Percentiles rank a stretch among this genome's conserved stretches.
Evolutionary conservation across 2,113 vertebrate genomes (phyloP).

Genomic region (Pleuronectes platessa): DNA sequence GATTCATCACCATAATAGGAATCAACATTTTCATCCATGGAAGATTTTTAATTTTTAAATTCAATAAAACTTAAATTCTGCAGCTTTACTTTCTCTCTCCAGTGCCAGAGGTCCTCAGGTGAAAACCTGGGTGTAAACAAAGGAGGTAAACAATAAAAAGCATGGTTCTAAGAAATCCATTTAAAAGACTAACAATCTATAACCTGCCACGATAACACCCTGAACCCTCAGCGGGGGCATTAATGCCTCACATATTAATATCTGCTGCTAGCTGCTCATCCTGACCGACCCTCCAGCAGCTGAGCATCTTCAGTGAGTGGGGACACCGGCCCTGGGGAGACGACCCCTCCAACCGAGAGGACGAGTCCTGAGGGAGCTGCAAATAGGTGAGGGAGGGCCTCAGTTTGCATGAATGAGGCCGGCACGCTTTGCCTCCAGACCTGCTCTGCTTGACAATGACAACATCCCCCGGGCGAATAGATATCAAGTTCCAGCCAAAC

Average conservation of each 20-base stretch:
- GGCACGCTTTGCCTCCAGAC: slow-evolving; percentile 46
- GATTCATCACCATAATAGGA: too few species aligned
- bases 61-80: too few species aligned
- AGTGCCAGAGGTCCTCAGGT: not conserved
- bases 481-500: slow-evolving; percentile 23
- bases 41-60: too few species aligned
- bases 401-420: not conserved
- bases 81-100: too few species aligned
- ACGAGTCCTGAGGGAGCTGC: slow-evolving; percentile 35
- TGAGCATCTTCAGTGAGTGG: slow-evolving; percentile 44
- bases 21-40: too few species aligned
- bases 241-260: slow-evolving; percentile 32
- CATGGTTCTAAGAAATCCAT: slow-evolving; percentile 1
- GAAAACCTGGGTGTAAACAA: not conserved
- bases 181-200: not conserved
- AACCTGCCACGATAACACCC: not conserved
- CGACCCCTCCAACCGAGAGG: slow-evolving; percentile 34
- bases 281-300: slow-evolving; percentile 33
- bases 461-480: slow-evolving; percentile 2
- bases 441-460: slow-evolving; percentile 33
- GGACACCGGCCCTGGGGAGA: slow-evolving; percentile 28
- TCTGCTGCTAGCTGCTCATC: slow-evolving; percentile 37
- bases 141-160: not conserved
- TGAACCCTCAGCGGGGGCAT: not conserved
- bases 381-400: slow-evolving; percentile 7